Base-by-base conservation (phyloP, 1,140 invertebrate genomes). In the Aricia agestis region DNA sequence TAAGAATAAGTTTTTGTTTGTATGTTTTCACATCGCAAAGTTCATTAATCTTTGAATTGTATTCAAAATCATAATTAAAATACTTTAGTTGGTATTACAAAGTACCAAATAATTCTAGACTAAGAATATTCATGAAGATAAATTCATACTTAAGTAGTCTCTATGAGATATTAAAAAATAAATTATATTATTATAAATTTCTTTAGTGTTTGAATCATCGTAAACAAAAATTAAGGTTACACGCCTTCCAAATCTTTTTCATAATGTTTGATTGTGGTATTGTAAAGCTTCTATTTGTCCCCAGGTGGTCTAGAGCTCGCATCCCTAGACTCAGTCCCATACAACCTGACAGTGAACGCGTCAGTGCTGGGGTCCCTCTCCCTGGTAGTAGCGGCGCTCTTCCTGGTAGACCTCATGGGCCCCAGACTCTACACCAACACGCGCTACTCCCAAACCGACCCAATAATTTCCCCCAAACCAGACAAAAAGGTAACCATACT, bases 271-370 rank as follows among this genome's bases (percentile, higher is more conserved):
- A 42, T 63, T 36, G 63, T 7, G 36, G 5, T 6, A 36, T 6
- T 36, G 18, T 66, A 61, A 66, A 11, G 58, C 17, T 72, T 70
- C 52, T 5, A 45, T 19, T 73, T 74, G 76, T 75, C 58, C 25
- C 2, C 79, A 94, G 93, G 93, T 76, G 94, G 93, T 76, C 84
- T 96, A 78, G 93, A 94, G 71, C 89, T 96, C 67, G 94, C 94
- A 11, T 94, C 95, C 6, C 91, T 96, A 77, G 95, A 96, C 78
- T 94, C 93, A 59, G 93, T 96, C 3, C 95, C 95, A 3, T 80
- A 88, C 10, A 92, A 94, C 57, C 85, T 96, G 61, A 87, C 95
- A 6, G 94, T 95, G 75, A 96, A 96, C 82, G 95, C 95, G 0
- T 93, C 95, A 0, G 93, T 95, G 19, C 90, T 96, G 13, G 95